Evolutionary conservation across 2,888 invertebrate species (phyloP).

Genomic region (Hyppa rectilinea): DNA sequence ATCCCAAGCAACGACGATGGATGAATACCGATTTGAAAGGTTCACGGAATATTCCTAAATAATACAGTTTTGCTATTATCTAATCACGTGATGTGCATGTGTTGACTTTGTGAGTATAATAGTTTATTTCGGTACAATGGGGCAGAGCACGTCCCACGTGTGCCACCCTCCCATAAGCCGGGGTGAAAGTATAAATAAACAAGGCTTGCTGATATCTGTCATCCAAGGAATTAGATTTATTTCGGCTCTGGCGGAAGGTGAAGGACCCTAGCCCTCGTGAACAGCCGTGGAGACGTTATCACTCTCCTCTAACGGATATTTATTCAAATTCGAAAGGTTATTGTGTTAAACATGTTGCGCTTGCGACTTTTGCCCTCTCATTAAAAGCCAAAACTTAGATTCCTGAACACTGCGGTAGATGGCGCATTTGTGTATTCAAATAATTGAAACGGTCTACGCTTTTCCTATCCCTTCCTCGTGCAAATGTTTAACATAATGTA

Average conservation of each 20-base stretch:
- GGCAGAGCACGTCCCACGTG: slow-evolving; percentile 82
- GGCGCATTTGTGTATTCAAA: slow-evolving; percentile 8
- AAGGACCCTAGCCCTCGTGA: slow-evolving; percentile 84
- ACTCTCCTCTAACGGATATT: slow-evolving; percentile 42
- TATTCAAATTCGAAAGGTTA: slow-evolving; percentile 40
- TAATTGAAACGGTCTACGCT: slow-evolving; percentile 26
- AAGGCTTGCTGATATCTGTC: slow-evolving; percentile 90
- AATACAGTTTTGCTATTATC: slow-evolving; percentile 60
- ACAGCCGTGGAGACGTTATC: slow-evolving; percentile 61
- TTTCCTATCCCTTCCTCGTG: slow-evolving; percentile 33
- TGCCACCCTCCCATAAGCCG: slow-evolving; percentile 80
- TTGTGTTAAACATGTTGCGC: slow-evolving; percentile 31
- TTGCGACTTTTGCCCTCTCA: slow-evolving; percentile 12
- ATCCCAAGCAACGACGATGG: slow-evolving; percentile 48
- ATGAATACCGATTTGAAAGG: slow-evolving; percentile 54
- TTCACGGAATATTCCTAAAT: slow-evolving; percentile 61
- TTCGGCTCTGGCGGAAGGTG: slow-evolving; percentile 87
- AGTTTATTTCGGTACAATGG: slow-evolving; percentile 87
- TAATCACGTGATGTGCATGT: slow-evolving; percentile 68
- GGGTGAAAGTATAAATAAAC: slow-evolving; percentile 90
- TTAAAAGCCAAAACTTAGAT: slow-evolving; percentile 5
- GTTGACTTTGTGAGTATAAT: slow-evolving; percentile 83
- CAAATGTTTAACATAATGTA: slow-evolving; percentile 47
- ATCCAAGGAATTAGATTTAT: slow-evolving; percentile 90
- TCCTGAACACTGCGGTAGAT: slow-evolving; percentile 1